Evolutionary conservation across 2,113 vertebrate species (phyloP).

Genomic region (Collichthys lucidus): DNA sequence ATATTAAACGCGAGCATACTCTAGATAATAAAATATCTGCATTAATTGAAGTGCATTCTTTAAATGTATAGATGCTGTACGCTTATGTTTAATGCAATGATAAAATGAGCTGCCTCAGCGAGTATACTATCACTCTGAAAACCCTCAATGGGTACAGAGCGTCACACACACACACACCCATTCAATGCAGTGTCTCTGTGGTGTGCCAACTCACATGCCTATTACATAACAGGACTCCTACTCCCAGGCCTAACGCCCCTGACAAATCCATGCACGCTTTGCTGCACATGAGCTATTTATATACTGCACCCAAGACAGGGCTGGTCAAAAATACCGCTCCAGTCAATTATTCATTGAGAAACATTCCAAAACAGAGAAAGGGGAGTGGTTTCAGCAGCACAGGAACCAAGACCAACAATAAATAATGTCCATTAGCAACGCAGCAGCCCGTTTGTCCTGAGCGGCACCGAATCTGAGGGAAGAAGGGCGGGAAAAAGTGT

Average conservation of each 20-base stretch:
- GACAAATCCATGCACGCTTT: conserved; percentile 80
- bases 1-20: conserved; percentile 2
- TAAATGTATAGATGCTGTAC: not conserved
- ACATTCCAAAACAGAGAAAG: conserved; percentile 71
- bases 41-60: conserved; percentile 10
- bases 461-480: conserved; percentile 11
- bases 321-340: conserved; percentile 75
- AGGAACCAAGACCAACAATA: conserved; percentile 71
- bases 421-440: conserved; percentile 56
- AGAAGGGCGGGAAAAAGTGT: conserved; percentile 18
- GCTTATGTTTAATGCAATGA: conserved; percentile 24
- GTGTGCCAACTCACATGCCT: conserved; percentile 82
- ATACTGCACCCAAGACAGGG: conserved; percentile 73
- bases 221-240: conserved; percentile 84
- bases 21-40: not conserved
- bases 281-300: conserved; percentile 85
- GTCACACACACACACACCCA: conserved; percentile 64
- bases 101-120: conserved; percentile 41
- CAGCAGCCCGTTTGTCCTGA: conserved; percentile 53
- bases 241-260: conserved; percentile 71
- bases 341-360: conserved; percentile 83
- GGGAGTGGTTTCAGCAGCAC: conserved; percentile 42
- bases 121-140: conserved; percentile 69
- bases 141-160: conserved; percentile 74
- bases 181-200: conserved; percentile 76